These are phyloP conservation scores for Glyphotaelius pellucidus DNA, from an alignment of 2,888 invertebrate species.

Conservation along the genomic window DNA sequence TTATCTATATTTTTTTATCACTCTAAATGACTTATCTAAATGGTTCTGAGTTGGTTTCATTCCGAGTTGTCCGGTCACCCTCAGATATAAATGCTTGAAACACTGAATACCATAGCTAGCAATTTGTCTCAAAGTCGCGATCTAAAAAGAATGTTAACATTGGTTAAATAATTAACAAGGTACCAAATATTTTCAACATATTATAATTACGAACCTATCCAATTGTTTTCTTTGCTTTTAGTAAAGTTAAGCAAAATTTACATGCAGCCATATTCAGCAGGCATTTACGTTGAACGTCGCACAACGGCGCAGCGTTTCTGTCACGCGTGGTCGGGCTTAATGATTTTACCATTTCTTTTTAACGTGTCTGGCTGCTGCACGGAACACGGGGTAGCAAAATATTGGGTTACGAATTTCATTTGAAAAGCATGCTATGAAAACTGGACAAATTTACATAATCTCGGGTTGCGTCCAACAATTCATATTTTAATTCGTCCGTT, in stretches of 20 bases:
- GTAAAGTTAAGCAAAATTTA: conserved; percentile 19
- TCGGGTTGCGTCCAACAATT: background rate
- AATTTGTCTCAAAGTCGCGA: background rate
- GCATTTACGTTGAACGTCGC: conserved; percentile 45
- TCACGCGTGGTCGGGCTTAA: conserved; percentile 33
- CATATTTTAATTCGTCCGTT: background rate
- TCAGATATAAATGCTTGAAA: background rate
- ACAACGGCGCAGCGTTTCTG: conserved; percentile 22
- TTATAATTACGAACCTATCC: background rate
- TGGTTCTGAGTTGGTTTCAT: too few species aligned
- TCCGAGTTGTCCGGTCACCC: too few species aligned
- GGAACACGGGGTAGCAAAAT: background rate
- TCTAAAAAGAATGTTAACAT: background rate
- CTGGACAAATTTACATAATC: background rate
- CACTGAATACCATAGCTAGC: background rate
- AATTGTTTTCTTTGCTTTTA: background rate
- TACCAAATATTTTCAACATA: background rate
- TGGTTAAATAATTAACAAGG: background rate
- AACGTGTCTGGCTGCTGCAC: conserved; percentile 48
- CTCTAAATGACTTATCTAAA: too few species aligned
- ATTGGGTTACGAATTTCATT: background rate
- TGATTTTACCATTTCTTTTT: conserved; percentile 60
- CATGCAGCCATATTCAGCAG: conserved; percentile 40
- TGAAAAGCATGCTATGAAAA: background rate
- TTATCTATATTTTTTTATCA: too few species aligned